These are phyloP conservation scores for Tringa solitaria DNA, from an alignment of 2,113 vertebrate genomes.

Conservation along the genomic window DNA sequence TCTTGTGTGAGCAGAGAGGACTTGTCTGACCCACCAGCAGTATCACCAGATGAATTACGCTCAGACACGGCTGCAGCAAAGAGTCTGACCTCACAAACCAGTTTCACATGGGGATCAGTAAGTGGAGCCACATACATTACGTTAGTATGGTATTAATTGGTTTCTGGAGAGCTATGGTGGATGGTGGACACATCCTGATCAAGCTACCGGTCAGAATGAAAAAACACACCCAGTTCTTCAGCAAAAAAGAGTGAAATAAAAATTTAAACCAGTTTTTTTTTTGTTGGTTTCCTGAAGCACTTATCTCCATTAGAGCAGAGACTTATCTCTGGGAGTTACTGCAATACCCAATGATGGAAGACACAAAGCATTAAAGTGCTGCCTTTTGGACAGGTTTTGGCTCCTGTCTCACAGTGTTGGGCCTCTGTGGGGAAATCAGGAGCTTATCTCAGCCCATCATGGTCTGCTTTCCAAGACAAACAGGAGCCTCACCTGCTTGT, in stretches of 20 bases:
- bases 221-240: background rate
- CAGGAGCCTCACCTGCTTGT: slow-evolving; percentile 1
- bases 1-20: background rate
- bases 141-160: rapidly evolving
- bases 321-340: background rate
- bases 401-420: background rate
- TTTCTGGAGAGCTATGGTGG: background rate
- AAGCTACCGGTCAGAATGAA: slow-evolving; percentile 25
- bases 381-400: slow-evolving; percentile 3
- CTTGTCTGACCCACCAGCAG: background rate
- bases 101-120: background rate
- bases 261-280: slow-evolving; percentile 36
- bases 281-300: slow-evolving; percentile 35
- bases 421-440: background rate
- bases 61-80: background rate
- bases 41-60: background rate
- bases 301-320: slow-evolving; percentile 64
- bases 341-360: background rate
- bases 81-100: background rate
- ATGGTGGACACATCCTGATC: background rate
- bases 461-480: slow-evolving; percentile 41
- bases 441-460: background rate
- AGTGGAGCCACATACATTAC: background rate
- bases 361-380: background rate
- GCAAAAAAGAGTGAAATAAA: slow-evolving; percentile 48